Conservation (phyloP, 1,140 invertebrate genomes). For the Polyergus mexicanus region DNA sequence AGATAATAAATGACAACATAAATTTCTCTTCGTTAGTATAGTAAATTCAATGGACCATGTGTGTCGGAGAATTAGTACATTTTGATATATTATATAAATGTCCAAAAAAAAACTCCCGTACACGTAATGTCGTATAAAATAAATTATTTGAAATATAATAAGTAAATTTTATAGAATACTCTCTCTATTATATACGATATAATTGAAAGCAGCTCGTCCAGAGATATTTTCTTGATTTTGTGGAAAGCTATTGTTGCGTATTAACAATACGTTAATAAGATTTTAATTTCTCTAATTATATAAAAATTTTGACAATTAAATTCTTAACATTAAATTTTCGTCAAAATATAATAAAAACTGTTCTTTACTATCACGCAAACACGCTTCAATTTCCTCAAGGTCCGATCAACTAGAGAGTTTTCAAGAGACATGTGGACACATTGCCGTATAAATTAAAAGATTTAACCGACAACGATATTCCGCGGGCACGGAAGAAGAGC, state of each 20-base stretch:
- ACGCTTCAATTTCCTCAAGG: background rate
- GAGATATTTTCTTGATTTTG: too few relatives aligned
- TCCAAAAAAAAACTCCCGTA: background rate
- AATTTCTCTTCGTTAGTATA: constrained; percentile 18
- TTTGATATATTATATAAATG: constrained; percentile 9
- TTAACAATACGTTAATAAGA: too few relatives aligned
- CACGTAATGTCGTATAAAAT: background rate
- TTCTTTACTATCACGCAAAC: background rate
- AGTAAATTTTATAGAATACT: background rate
- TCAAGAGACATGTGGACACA: constrained; percentile 47
- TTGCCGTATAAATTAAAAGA: constrained; percentile 63
- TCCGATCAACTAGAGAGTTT: background rate
- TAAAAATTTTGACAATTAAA: too few relatives aligned
- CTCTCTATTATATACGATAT: too few relatives aligned
- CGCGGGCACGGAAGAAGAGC: constrained; percentile 61
- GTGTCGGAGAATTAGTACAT: constrained; percentile 2
- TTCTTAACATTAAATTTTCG: background rate
- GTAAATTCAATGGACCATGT: background rate
- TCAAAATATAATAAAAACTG: background rate
- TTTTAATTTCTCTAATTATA: too few relatives aligned
- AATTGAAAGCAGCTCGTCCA: too few relatives aligned
- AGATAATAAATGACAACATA: constrained; percentile 46
- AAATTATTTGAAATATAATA: background rate
- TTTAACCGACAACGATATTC: constrained; percentile 71
- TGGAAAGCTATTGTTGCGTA: too few relatives aligned